Evolutionary conservation across 2,888 invertebrate species (phyloP).

Genomic region (Zelleria hepariella): DNA sequence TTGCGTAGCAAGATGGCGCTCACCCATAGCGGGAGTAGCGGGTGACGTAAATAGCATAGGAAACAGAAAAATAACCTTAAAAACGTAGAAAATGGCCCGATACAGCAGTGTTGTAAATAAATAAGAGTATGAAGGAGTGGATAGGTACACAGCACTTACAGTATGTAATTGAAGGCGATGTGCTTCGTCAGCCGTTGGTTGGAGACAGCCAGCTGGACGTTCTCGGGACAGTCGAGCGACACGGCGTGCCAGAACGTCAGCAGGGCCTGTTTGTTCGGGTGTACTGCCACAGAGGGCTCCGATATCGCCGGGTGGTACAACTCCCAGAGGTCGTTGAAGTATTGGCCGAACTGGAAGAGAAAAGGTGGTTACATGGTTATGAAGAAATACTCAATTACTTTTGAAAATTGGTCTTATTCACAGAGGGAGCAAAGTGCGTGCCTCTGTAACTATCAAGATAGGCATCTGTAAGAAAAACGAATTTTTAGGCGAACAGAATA

Average conservation of each 20-base stretch:
- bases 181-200: slow-evolving; percentile 92
- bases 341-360: slow-evolving; percentile 86
- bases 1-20: too few species aligned
- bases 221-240: slow-evolving; percentile 93
- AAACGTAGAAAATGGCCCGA: too few species aligned
- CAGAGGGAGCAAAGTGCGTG: too few species aligned
- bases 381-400: neutral
- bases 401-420: too few species aligned
- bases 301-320: slow-evolving; percentile 94
- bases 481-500: too few species aligned
- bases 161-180: slow-evolving; percentile 96
- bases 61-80: too few species aligned
- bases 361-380: neutral
- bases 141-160: slow-evolving; percentile 87
- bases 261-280: slow-evolving; percentile 95
- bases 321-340: slow-evolving; percentile 93
- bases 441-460: neutral
- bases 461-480: too few species aligned
- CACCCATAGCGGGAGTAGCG: too few species aligned
- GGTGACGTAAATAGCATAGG: too few species aligned
- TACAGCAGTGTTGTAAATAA: too few species aligned
- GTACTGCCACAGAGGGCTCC: slow-evolving; percentile 94
- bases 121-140: too few species aligned
- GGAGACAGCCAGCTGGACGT: slow-evolving; percentile 88
- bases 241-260: slow-evolving; percentile 95